Evolutionary conservation across 2,113 vertebrate species (phyloP), one percentile per base, ranked within the genome.

Genomic region (Eudyptes chrysolophus): DNA sequence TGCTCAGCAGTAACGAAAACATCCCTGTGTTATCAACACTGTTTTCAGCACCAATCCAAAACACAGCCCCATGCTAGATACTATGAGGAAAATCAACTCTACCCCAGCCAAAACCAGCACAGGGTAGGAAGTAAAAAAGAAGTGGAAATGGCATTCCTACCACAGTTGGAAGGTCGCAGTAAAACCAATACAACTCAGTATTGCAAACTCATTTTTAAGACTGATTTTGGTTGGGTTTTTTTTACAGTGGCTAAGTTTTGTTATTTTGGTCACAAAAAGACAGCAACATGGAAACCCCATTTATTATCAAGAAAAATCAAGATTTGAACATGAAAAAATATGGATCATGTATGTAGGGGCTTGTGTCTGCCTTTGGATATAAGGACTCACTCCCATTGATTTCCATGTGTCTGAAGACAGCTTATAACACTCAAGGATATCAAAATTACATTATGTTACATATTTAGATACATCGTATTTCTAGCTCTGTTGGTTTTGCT

Each of bases 41-140:
- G 42, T 15, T 42, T 42, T 6, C 42, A 42, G 42, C 42, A 42
- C 42, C 42, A 42, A 42, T 42, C 42, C 42, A 42, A 42, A 42
- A 42, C 6, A 42, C 42, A 42, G 42, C 42, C 42, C 42, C 6
- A 6, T 42, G 42, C 42, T 16, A 42, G 42, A 2, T 42, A 42
- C 42, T 42, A 16, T 42, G 13, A 15, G 6, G 42, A 42, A 42
- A 42, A 42, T 42, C 14, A 42, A 42, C 42, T 6, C 42, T 16
- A 42, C 14, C 42, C 42, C 42, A 42, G 42, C 42, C 42, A 42
- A 42, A 42, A 42, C 42, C 42, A 42, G 42, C 42, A 42, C 42
- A 42, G 86, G 49, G 12, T 93, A 91, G 49, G 83, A 97, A 89
- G 65, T 54, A n/a, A 82, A 84, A 90, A 95, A 94, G 44, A 83